Percentiles rank a stretch among this genome's conserved stretches.
phyloP scores from a whole-genome alignment of 2,888 invertebrate species.

The Trissoscelio sp. region DNA sequence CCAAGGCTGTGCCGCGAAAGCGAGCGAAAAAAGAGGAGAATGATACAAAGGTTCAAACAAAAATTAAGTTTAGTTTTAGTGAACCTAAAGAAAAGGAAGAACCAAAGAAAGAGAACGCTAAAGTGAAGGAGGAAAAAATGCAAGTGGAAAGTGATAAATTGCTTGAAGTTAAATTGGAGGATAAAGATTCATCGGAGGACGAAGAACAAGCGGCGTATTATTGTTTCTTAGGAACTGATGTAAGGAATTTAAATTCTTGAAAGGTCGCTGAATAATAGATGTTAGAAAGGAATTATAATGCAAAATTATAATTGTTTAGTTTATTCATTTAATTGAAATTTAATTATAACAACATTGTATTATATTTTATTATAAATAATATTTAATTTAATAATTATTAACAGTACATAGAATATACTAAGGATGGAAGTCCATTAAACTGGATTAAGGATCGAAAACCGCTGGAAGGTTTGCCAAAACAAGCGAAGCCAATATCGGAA shows the following conservation, averaged over 20 bases:
- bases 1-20: slow-evolving; percentile 25
- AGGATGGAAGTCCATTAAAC: slow-evolving; percentile 74
- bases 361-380: slow-evolving; percentile 16
- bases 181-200: slow-evolving; percentile 38
- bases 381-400: background rate
- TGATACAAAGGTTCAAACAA: background rate
- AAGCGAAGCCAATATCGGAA: slow-evolving; percentile 72
- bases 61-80: slow-evolving; percentile 10
- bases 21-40: slow-evolving; percentile 22
- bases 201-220: slow-evolving; percentile 71
- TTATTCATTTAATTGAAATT: no score
- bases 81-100: background rate
- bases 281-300: no score
- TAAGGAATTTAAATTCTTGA: slow-evolving; percentile 56
- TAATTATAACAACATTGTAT: no score
- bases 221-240: slow-evolving; percentile 73
- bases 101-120: background rate
- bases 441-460: slow-evolving; percentile 77
- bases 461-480: slow-evolving; percentile 71
- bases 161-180: slow-evolving; percentile 46
- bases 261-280: no score
- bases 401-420: slow-evolving; percentile 76
- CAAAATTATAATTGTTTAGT: no score
- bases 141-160: slow-evolving; percentile 24
- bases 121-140: background rate